Evolutionary conservation across 1,140 invertebrate genomes (phyloP).

Genomic region (Drosophila lacertosa): DNA sequence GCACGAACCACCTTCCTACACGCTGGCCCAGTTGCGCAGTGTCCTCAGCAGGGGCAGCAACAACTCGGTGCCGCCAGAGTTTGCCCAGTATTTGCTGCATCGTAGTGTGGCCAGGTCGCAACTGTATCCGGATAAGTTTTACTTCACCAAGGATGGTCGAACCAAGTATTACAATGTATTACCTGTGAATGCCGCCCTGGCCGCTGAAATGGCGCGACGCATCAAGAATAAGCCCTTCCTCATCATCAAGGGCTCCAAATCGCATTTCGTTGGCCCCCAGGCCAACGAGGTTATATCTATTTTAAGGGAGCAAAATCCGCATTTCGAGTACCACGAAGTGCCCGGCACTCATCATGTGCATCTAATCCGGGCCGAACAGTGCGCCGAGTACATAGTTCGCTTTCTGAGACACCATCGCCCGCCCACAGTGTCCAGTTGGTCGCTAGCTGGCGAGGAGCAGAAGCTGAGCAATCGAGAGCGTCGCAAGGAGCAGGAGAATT

Average conservation of each 20-base stretch:
- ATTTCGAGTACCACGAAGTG: constrained; percentile 87
- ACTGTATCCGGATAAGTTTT: constrained; percentile 85
- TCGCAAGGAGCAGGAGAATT: constrained; percentile 18
- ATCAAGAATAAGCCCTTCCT: constrained; percentile 60
- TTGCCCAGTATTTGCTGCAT: constrained; percentile 85
- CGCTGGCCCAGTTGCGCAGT: constrained; percentile 85
- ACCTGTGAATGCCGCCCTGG: constrained; percentile 10
- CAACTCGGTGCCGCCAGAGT: constrained; percentile 85
- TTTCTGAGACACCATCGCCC: constrained; percentile 83
- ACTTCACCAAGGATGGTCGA: constrained; percentile 86
- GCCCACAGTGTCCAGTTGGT: constrained; percentile 23
- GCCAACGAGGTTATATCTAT: constrained; percentile 84
- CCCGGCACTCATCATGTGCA: constrained; percentile 88
- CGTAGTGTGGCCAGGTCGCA: constrained; percentile 85
- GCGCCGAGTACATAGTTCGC: constrained; percentile 86
- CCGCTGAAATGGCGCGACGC: constrained; percentile 47
- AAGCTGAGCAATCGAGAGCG: background rate
- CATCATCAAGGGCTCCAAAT: constrained; percentile 58
- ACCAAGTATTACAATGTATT: constrained; percentile 81
- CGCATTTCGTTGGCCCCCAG: constrained; percentile 12
- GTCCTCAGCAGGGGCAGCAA: constrained; percentile 84
- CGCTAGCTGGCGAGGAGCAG: constrained; percentile 11
- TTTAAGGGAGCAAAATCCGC: constrained; percentile 84
- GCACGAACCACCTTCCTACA: constrained; percentile 86
- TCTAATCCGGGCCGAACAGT: constrained; percentile 86